Base-by-base conservation (phyloP, 2,113 vertebrate species). In the Amblyornis subalaris region DNA sequence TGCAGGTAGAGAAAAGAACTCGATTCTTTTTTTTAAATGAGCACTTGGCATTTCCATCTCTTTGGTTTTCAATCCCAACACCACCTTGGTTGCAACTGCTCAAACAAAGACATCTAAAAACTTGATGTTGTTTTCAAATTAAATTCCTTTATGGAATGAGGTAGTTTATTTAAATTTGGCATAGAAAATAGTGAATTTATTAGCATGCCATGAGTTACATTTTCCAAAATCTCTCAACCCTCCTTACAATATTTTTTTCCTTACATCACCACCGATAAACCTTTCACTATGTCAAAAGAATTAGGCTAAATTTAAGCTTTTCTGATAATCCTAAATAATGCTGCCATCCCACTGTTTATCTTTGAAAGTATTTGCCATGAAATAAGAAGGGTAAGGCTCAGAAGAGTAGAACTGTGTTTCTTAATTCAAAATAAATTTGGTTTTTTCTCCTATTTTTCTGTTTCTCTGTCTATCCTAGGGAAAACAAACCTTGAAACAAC, bases 21-120 rank as follows among this genome's bases (percentile, higher is more conserved):
- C 4, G 2, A 0, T 7, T n/a, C n/a, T 19, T 5, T 25, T 24
- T 51, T 40, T 26, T 31, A 0, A 64, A 69, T 19, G 8, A 24
- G n/a, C 2, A 6, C 2, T 82, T 74, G 54, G 1, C 10, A 19
- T 77, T 84, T 84, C 29, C 54, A 38, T 50, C 57, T 42, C 38
- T 51, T 64, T 45, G 10, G 1, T 62, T 86, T 76, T 51, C 9
- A 12, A 14, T 22, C 28, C 12, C n/a, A 65, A 2, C 25, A 51
- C 29, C 28, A 65, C 36, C 29, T 61, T 40, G 35, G 82, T 33
- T 71, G 58, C 4, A 58, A 8, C 22, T 45, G 9, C 7, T 60
- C 67, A 50, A 28, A 26, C 4, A 61, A 45, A n/a, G 35, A 16
- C 9, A 24, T 58, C 51, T 19, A 16, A 77, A 40, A 48, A 4